A percentile compares a stretch with the other conserved stretches of the same genome.
phyloP scores from a whole-genome alignment of 2,797 vertebrate genomes.

The Scarus forsteni region DNA sequence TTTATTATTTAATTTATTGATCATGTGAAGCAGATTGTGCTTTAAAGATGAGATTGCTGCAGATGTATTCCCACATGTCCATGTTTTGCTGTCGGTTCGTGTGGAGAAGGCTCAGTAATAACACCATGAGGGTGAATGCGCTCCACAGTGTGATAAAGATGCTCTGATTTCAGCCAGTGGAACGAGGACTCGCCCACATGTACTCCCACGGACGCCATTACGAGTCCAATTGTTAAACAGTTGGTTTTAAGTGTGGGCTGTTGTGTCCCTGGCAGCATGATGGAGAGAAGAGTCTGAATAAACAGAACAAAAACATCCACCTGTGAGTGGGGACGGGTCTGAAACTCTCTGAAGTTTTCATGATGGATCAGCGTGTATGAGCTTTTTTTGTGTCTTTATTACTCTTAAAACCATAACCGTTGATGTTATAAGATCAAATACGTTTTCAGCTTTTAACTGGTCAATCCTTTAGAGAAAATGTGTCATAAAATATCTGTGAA shows the following conservation, averaged over 20 bases:
- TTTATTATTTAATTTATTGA: conserved; percentile 62
- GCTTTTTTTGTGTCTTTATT: not conserved
- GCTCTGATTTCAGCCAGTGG: conserved; percentile 44
- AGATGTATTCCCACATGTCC: conserved; percentile 37
- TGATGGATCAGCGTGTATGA: not conserved
- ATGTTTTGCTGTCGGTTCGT: conserved; percentile 19
- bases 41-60: conserved; percentile 53
- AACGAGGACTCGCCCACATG: conserved; percentile 30
- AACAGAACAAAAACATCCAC: conserved; percentile 14
- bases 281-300: conserved; percentile 16
- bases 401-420: not conserved
- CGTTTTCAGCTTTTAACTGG: too few relatives aligned
- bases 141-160: conserved; percentile 24
- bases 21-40: conserved; percentile 53
- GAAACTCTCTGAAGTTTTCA: conserved; percentile 10
- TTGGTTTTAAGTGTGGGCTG: conserved; percentile 21
- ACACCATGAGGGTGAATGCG: conserved; percentile 12
- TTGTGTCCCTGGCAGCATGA: conserved; percentile 23
- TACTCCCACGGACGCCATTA: conserved; percentile 26
- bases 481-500: too few relatives aligned
- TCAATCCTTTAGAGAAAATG: too few relatives aligned
- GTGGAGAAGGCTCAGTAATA: conserved; percentile 9
- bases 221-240: conserved; percentile 12
- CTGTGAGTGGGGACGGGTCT: conserved; percentile 6
- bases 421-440: too few relatives aligned